Evolutionary conservation across 2,113 vertebrate genomes (phyloP), one percentile per base, ranked within the genome.

Genomic region (Ascaphus truei): DNA sequence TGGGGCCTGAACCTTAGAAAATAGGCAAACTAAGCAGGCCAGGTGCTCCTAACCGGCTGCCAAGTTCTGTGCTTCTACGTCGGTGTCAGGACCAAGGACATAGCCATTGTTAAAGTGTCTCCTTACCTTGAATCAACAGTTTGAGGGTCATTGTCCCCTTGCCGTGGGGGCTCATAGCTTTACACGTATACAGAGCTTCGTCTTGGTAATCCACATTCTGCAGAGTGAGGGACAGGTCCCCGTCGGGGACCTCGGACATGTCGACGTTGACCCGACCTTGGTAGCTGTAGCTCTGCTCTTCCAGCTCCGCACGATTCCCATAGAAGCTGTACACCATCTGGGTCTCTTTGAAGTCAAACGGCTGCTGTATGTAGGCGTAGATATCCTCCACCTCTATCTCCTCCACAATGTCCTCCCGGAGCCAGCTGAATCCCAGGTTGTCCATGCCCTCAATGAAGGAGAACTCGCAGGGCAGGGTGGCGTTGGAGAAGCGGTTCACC

Each of bases 331-430:
- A 84, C 26, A 80, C 75, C 47, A 81, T 12, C 62, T 77, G 75
- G 1, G 76, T 55, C 16, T 69, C 66, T 33, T 69, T 69, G 23
- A 33, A 69, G 7, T 60, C 56, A 16, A 51, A 69, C 2, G 7
- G 27, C 45, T 69, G 66, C 66, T 60, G 56, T 1, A 69, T 60
- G 43, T 69, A 69, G 4, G 66, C 66, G 3, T 69, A 51, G 45
- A 69, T 56, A 10, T 73, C 64, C 12, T 77, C 78, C 25, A 78
- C 74, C 29, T 78, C 72, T 8, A 81, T 79, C 58, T 80, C 81
- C 37, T 83, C 77, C 66, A 15, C 57, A 27, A 83, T 80, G 51
- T 86, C 79, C 71, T 84, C 79, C 33, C 77, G 74, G 48, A 79
- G 73, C 78, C 78, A 83, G 55, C 69, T 74, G 66, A 83, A 79